Base-by-base conservation (phyloP, 2,113 vertebrate species). In the Melierax canorus region DNA sequence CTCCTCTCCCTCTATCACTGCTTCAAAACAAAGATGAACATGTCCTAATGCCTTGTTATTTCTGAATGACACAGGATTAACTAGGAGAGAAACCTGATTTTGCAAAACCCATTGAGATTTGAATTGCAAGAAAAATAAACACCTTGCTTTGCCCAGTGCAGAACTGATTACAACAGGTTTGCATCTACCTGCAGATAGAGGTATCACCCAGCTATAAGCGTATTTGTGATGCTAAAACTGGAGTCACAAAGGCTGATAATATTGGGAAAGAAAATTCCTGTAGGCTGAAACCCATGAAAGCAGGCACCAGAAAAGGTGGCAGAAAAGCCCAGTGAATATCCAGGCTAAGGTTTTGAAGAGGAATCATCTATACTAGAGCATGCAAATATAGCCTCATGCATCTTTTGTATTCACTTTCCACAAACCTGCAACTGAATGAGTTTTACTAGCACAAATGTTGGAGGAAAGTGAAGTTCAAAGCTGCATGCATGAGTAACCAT, bases 381-480 rank as follows among this genome's bases (percentile, higher is more conserved):
- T 41, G 77, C 88, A 94, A 92, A 95, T 39, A 66, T 4, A 81
- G 45, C 58, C 58, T 62, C 67, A 12, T 1, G 60, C 69, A 75
- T 92, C 95, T 87, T 97, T 97, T 97, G 94, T 97, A 10, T 91
- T 90, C 82, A 9, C 68, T 90, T 39, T 66, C 90, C 69, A 67
- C 38, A 10, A 96, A 81, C 96, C 96, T 58, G 75, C 11, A 3
- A 45, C 51, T 97, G 88, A 97, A 92, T 91, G 96, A 96, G 94
- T 94, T 96, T 95, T 53, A 86, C 55, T 81, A 91, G 92, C 95
- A 67, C 96, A 87, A 93, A 92, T 91, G 91, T 95, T 92, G 94
- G 72, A 92, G 63, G 87, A 93, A 97, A 97, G 95, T 94, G 95
- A 97, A 97, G 96, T 97, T 97, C 96, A 97, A 97, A 97, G 96